Base-by-base conservation (phyloP, 2,888 invertebrate species). In the Ceramica pisi region DNA sequence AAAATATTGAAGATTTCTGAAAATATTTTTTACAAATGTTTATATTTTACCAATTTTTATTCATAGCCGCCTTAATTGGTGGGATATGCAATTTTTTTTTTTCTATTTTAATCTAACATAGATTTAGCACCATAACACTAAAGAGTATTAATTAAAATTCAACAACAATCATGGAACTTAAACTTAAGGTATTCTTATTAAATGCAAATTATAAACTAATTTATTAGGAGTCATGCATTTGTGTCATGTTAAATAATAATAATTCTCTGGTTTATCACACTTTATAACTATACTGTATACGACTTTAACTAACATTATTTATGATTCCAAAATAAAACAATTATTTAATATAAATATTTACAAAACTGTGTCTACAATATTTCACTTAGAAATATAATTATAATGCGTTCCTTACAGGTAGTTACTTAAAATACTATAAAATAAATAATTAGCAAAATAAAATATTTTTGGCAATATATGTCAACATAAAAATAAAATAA, bases 111-210 rank as follows among this genome's bases (percentile, higher is more conserved):
- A 41, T 61, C 51, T 73, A 69, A 67, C 60, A 60, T 61, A 83
- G 67, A 78, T 83, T 83, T 87, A 88, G 88, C 88, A 88, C 88
- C 89, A 83, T 86, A 78, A 83, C 53, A 85, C 73, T 86, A 85
- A 83, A 71, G 84, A 87, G 83, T 87, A 87, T 87, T 19, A 82
- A 87, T 87, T 19, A 82, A 35, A 80, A 80, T 71, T 79, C 55
- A 69, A 66, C 31, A 71, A 65, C 53, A 71, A 67, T 56, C 16
- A 64, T 35, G 50, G 53, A 69, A 79, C 57, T 71, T 71, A 82
- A 78, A 72, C 67, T 71, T 63, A 82, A 67, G 59, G 67, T 85
- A 85, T 70, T 65, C 48, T 78, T 83, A 87, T 83, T 88, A 88
- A 88, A 88, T 88, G 88, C 88, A 88, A 85, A 86, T 75, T 68